These are phyloP conservation scores for Xiphias gladius DNA, from an alignment of 2,113 vertebrate genomes.

Conservation along the genomic window DNA sequence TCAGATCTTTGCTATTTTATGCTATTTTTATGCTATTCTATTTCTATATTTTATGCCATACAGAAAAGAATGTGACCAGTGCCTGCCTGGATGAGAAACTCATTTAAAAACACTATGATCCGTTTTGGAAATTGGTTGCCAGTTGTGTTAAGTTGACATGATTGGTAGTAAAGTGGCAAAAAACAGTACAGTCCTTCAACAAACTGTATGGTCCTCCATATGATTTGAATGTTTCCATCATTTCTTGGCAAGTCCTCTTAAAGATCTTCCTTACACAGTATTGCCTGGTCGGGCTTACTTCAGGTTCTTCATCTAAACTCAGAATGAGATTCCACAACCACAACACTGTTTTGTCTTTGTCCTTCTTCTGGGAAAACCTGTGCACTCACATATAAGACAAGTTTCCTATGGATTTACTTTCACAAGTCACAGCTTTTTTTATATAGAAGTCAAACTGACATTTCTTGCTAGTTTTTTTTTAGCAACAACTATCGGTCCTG, in stretches of 20 bases:
- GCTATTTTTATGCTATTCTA: too few species aligned
- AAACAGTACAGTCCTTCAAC: not conserved
- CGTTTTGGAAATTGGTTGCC: conserved; percentile 42
- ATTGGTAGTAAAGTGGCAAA: conserved; percentile 21
- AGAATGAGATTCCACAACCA: conserved; percentile 18
- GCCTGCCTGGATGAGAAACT: conserved; percentile 17
- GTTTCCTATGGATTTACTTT: conserved; percentile 24
- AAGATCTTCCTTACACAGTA: conserved; percentile 33
- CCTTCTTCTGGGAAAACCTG: conserved; percentile 12
- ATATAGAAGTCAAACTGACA: conserved; percentile 25
- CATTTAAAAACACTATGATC: not conserved
- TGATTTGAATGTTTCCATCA: conserved; percentile 27
- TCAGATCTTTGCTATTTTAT: not conserved
- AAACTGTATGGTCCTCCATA: not conserved
- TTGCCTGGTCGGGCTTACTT: conserved; percentile 27
- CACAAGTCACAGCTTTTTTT: conserved; percentile 21
- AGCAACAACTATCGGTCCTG: conserved; percentile 2
- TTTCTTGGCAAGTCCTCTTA: conserved; percentile 10
- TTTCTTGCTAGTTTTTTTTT: conserved; percentile 6
- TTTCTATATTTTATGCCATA: not conserved
- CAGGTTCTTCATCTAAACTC: conserved; percentile 31
- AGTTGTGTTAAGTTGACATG: not conserved
- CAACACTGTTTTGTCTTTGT: conserved; percentile 29
- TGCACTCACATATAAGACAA: conserved; percentile 11
- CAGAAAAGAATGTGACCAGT: not conserved